Conservation (phyloP, 2,888 invertebrate genomes). For the Agrotis clavis region DNA sequence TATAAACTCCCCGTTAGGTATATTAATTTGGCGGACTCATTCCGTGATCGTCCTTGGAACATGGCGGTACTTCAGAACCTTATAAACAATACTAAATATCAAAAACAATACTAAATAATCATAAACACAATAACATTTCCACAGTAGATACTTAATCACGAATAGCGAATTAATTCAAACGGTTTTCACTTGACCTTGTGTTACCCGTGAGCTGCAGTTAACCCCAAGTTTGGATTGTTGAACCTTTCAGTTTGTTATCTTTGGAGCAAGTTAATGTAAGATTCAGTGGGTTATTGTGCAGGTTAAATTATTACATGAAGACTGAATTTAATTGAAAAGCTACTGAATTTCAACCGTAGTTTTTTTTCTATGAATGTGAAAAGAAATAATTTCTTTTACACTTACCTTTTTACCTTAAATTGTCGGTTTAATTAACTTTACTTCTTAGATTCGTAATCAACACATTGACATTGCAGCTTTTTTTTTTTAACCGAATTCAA, state of each 20-base stretch:
- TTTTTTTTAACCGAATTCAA: too few relatives aligned
- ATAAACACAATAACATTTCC: conserved; percentile 64
- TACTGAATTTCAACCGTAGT: not conserved
- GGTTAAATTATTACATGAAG: conserved; percentile 18
- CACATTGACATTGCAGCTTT: too few relatives aligned
- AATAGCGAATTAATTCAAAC: conserved; percentile 66
- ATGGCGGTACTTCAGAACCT: conserved; percentile 42
- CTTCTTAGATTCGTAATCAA: too few relatives aligned
- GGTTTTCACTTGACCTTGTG: conserved; percentile 56
- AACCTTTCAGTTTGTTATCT: conserved; percentile 43
- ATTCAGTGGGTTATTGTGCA: conserved; percentile 27
- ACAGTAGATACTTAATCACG: conserved; percentile 66
- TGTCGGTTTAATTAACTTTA: too few relatives aligned
- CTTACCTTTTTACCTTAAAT: too few relatives aligned
- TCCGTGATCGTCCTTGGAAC: conserved; percentile 57
- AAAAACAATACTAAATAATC: conserved; percentile 57
- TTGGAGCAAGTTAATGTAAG: conserved; percentile 19
- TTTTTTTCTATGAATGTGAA: not conserved
- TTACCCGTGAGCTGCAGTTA: conserved; percentile 58
- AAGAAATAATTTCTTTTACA: too few relatives aligned
- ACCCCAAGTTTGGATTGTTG: conserved; percentile 35
- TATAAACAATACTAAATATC: conserved; percentile 58
- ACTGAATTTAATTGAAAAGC: conserved; percentile 4
- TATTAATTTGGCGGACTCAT: conserved; percentile 28
- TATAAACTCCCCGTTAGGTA: conserved; percentile 54